Base-by-base conservation (phyloP, 1,140 invertebrate genomes). In the Sminthurinus signatus region DNA sequence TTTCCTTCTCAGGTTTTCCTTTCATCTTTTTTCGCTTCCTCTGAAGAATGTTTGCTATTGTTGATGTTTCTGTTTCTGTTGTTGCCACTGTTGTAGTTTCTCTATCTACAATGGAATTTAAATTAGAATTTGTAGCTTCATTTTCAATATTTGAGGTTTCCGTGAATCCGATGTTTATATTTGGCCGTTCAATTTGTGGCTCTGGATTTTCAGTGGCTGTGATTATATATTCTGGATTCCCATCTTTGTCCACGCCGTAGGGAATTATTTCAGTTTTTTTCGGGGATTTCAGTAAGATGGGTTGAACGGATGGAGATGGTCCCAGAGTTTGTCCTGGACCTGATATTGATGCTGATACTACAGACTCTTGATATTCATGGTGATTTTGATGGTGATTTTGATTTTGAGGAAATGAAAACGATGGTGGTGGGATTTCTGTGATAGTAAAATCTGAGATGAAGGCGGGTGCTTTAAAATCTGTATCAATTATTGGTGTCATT, bases 171-270 rank as follows among this genome's bases (percentile, higher is more conserved):
- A n/a, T n/a, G n/a, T 39, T 39, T 39, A 17, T 17, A 19, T 17
- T 46, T 4, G 68, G 68, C 56, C 51, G 57, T 32, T 69, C 68
- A 10, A 69, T 56, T 42, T 69, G 68, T 2, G 54, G 63, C 21
- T 63, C 66, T 19, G 12, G 31, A 4, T 46, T 19, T 19, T 5
- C 5, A 36, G 5, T 15, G 15, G 32, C 32, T 36, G 32, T 36
- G 32, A 36, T 36, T 5, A 36, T 15, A 36, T 8, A 36, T 8
- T 15, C 32, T 8, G 32, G 32, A 36, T 36, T 36, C 32, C 32
- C 32, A 8, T 5, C 32, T 36, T 15, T 5, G n/a, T 46, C 44
- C 8, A 17, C 8, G 4, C n/a, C n/a, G 44, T n/a, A 46, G n/a
- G 5, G 5, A 23, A 15, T 52, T 27, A 52, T 52, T 15, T 15